These are phyloP conservation scores for Pseudomyrmex dendroicus DNA, from an alignment of 1,140 invertebrate genomes.

Conservation along the genomic window DNA sequence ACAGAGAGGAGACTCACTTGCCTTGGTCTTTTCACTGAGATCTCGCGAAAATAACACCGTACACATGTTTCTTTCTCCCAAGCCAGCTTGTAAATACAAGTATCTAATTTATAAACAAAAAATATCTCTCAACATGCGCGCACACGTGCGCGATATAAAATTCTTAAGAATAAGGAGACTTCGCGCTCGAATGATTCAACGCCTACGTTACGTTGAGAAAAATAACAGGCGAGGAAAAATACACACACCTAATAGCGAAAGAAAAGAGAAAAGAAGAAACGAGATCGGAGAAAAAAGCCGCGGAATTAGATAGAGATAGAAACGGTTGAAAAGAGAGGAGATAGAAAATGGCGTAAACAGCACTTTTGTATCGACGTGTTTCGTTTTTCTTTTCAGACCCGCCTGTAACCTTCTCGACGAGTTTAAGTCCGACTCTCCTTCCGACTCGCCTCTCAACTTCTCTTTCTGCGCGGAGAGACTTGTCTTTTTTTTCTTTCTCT, in stretches of 20 bases:
- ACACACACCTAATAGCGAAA: not conserved
- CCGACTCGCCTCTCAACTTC: not conserved
- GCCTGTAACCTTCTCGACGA: constrained; percentile 52
- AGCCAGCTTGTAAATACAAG: not conserved
- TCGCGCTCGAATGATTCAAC: constrained; percentile 1
- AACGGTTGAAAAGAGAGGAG: constrained; percentile 33
- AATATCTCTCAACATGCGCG: not conserved
- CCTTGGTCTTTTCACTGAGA: not conserved
- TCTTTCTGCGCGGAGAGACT: not conserved
- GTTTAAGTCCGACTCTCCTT: constrained; percentile 65
- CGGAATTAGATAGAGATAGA: not conserved
- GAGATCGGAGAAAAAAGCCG: not conserved
- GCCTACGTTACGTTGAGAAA: not conserved
- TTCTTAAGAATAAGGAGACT: not conserved
- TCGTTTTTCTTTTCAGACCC: constrained; percentile 56
- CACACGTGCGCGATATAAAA: not conserved
- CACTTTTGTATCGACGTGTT: constrained; percentile 68
- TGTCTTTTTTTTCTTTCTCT: constrained; percentile 38
- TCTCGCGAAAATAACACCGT: not conserved
- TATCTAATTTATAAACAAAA: not conserved
- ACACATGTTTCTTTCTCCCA: not conserved
- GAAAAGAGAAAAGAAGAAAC: not conserved
- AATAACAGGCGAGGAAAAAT: constrained; percentile 6
- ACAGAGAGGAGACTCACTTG: not conserved
- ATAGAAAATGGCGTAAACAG: constrained; percentile 61